Base-by-base conservation (phyloP, 1,140 invertebrate species). In the Tribolium madens region DNA sequence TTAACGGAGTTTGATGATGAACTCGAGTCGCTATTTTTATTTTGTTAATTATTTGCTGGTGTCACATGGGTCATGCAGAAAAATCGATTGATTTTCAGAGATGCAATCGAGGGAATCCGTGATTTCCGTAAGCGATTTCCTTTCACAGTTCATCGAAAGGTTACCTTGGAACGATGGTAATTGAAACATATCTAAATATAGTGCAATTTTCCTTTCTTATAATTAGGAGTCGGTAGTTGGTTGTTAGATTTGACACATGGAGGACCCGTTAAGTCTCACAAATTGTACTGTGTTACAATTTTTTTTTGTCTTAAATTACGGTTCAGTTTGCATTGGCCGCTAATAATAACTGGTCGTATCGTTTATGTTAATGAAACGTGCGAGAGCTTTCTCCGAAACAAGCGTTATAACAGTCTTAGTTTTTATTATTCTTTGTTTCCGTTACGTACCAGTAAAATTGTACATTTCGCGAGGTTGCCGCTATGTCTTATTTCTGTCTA, bases 361-460 rank as follows among this genome's bases (percentile, higher is more conserved):
- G 70, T 31, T 72, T 72, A 72, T 72, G 70, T 13, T 72, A 72
- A 72, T 72, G 21, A 72, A 36, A 50, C 50, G 21, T 72, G 21
- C 57, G 52, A 64, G 57, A 64, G 57, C 42, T 52, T 71, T 71
- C 70, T 50, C 57, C 69, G 69, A 71, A 71, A 48, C 42, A 48
- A 71, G 47, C 69, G 69, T 71, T 71, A 71, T 71, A 71, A 72
- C 70, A 72, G 70, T 72, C 50, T 72, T 52, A 72, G 21, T 48
- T 72, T 72, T 72, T 72, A 52, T 72, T 72, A 48, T 72, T 52
- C 15, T 48, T 72, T 72, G 21, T 48, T 72, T 48, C 57, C 57
- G 57, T 64, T 64, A 64, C 57, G 57, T 64, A 64, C 57, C 36
- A 64, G 57, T 64, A 64, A 64, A 64, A 64, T 64, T 26, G 50